These are phyloP conservation scores for Ctenochaetus hawaiiensis DNA, from an alignment of 2,797 vertebrate genomes.

Conservation along the genomic window DNA sequence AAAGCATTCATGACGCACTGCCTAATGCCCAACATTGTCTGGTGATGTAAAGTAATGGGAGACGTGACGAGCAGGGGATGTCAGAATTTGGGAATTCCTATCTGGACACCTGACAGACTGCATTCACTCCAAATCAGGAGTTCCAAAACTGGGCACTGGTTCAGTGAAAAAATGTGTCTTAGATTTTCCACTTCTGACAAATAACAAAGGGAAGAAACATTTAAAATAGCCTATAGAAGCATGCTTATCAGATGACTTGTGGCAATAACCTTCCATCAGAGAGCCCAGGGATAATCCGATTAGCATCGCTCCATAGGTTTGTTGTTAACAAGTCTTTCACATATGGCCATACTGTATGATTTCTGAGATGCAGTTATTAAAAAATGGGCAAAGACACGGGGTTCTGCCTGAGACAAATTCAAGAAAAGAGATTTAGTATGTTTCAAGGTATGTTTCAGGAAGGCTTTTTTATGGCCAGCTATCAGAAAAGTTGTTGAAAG, in stretches of 20 bases:
- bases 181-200: slow-evolving; percentile 81
- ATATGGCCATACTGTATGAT: slow-evolving; percentile 49
- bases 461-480: background rate
- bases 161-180: slow-evolving; percentile 83
- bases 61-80: slow-evolving; percentile 65
- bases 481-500: slow-evolving; percentile 31
- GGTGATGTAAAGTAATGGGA: slow-evolving; percentile 56
- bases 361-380: slow-evolving; percentile 43
- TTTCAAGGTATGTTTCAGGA: slow-evolving; percentile 27
- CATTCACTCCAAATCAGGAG: slow-evolving; percentile 79
- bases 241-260: slow-evolving; percentile 77
- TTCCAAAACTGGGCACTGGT: slow-evolving; percentile 66
- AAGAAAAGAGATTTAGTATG: slow-evolving; percentile 21
- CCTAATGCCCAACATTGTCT: slow-evolving; percentile 66
- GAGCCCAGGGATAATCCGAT: slow-evolving; percentile 67
- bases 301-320: slow-evolving; percentile 58
- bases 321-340: slow-evolving; percentile 63
- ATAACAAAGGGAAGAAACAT: slow-evolving; percentile 66
- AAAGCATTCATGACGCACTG: slow-evolving; percentile 22
- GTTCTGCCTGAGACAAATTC: slow-evolving; percentile 18
- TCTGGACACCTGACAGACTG: slow-evolving; percentile 79
- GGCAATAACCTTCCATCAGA: slow-evolving; percentile 73
- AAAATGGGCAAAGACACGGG: slow-evolving; percentile 23
- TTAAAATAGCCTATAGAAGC: slow-evolving; percentile 58
- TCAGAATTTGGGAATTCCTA: slow-evolving; percentile 66